Conservation (phyloP, 2,888 invertebrate species). For the Trimorus sp. region DNA sequence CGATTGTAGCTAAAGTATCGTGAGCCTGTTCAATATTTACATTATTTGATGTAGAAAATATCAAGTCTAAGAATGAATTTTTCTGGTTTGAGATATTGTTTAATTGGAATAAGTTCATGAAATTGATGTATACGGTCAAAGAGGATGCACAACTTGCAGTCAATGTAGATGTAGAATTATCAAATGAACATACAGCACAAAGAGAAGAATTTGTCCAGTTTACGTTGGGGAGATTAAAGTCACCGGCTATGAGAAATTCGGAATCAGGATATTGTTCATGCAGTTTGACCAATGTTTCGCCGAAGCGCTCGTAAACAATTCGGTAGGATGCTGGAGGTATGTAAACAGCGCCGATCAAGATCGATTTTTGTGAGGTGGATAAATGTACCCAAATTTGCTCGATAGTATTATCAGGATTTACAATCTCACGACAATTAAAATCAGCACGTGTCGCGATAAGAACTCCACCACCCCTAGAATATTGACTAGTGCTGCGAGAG, state of each 20-base stretch:
- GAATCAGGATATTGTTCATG: neutral
- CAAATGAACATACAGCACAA: neutral
- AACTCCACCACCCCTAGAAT: neutral
- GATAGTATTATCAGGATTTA: neutral
- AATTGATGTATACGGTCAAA: neutral
- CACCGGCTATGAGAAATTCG: neutral
- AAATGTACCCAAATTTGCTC: neutral
- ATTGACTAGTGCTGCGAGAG: neutral
- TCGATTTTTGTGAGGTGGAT: neutral
- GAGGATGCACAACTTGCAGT: neutral
- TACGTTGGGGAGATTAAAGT: neutral
- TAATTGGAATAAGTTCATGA: neutral
- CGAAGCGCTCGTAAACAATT: neutral
- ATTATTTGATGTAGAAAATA: neutral
- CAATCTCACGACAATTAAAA: neutral
- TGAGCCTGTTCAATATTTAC: neutral
- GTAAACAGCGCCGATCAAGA: neutral
- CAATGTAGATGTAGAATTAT: no score
- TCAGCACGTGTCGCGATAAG: neutral
- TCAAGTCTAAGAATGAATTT: neutral
- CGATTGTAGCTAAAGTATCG: neutral
- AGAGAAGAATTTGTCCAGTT: neutral
- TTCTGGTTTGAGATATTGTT: neutral
- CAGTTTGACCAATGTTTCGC: neutral
- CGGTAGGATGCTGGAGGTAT: neutral